A percentile compares a stretch with the other conserved stretches of the same genome.
These are phyloP conservation scores for Ypsolopha sequella DNA, from an alignment of 2,888 invertebrate genomes.

Conservation along the genomic window DNA sequence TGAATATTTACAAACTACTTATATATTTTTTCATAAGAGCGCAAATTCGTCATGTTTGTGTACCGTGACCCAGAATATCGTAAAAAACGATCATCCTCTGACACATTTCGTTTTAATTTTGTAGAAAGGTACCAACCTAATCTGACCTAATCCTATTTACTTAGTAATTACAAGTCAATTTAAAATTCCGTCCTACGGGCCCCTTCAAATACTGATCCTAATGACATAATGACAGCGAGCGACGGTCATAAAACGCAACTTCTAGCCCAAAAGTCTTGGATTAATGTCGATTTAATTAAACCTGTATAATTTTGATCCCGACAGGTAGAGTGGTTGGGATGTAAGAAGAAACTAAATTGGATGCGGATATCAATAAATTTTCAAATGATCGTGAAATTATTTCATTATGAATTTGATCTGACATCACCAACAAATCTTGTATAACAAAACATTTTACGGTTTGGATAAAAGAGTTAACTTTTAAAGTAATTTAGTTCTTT, in stretches of 20 bases:
- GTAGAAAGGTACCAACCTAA: too few relatives aligned
- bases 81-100: not conserved
- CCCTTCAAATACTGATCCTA: slow-evolving; percentile 27
- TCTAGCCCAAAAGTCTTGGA: slow-evolving; percentile 49
- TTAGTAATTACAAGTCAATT: not conserved
- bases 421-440: not conserved
- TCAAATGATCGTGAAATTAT: too few relatives aligned
- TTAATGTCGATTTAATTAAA: slow-evolving; percentile 69
- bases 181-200: slow-evolving; percentile 4
- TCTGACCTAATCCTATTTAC: not conserved
- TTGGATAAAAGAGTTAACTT: too few relatives aligned
- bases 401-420: too few relatives aligned
- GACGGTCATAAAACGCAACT: slow-evolving; percentile 41
- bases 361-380: not conserved
- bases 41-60: not conserved
- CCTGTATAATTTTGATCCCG: slow-evolving; percentile 58
- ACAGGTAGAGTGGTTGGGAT: slow-evolving; percentile 21
- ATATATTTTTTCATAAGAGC: too few relatives aligned
- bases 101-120: too few relatives aligned
- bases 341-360: not conserved
- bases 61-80: not conserved
- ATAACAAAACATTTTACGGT: too few relatives aligned
- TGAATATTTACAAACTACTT: too few relatives aligned
- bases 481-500: too few relatives aligned
- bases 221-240: slow-evolving; percentile 59